Base-by-base conservation (phyloP, 2,797 vertebrate species). In the Pseudochirops cupreus region DNA sequence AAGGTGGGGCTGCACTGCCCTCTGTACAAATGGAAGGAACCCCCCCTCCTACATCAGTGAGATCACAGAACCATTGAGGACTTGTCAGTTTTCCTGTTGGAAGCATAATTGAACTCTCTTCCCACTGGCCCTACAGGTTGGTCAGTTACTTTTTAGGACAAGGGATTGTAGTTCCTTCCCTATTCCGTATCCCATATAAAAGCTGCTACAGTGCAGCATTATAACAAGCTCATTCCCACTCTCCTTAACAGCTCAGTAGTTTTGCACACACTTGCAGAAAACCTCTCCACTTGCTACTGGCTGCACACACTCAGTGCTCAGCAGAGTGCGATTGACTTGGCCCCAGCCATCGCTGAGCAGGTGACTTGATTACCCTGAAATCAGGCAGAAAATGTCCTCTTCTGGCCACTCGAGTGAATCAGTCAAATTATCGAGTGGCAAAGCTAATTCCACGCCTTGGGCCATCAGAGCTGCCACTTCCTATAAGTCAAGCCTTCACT, bases 381-480 rank as follows among this genome's bases (percentile, higher is more conserved):
- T 99, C 98, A 98, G 98, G 98, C 98, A 99, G 98, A 99, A 99
- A 99, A 99, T 99, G 98, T 98, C 98, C 98, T 99, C 97, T 99
- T 98, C 98, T 98, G 98, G 98, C 98, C 98, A 99, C 98, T 99
- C 98, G 89, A 99, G 98, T 99, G 99, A 98, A 99, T 99, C 99
- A 99, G 99, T 98, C 98, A 99, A 99, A 99, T 99, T 99, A 99
- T 98, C n/a, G 95, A 98, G 98, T 98, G 98, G 98, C 98, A 99
- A 99, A 99, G 99, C 98, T 98, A 99, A 99, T 99, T 98, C 98
- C 97, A 1, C 95, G 98, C 98, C 98, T 98, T 98, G 98, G 98
- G 98, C 98, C 97, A 97, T 98, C 98, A 98, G 98, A 99, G 98
- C 98, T 99, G 99, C 99, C 99, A 99, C 99, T 99, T 99, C 98